phyloP scores from a whole-genome alignment of 2,888 invertebrate genomes.

The Rhaphigaster nebulosa region DNA sequence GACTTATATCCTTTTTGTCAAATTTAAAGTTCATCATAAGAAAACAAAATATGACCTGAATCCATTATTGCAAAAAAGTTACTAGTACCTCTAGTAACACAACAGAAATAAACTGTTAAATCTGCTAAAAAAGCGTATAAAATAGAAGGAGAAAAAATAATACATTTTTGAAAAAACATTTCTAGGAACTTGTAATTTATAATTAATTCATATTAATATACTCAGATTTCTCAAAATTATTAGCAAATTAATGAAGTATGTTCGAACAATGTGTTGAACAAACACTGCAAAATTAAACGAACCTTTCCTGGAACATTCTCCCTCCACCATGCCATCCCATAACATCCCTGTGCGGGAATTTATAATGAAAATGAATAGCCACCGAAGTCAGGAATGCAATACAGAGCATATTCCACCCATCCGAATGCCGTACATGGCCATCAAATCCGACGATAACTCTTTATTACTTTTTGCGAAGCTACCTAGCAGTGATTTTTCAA shows the following conservation, averaged over 20 bases:
- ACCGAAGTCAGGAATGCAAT: background rate
- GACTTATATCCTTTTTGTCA: too few relatives aligned
- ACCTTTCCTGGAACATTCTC: background rate
- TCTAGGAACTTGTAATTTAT: too few relatives aligned
- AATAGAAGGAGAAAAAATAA: too few relatives aligned
- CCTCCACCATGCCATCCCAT: background rate
- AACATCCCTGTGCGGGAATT: background rate
- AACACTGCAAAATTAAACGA: background rate
- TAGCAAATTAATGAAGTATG: background rate
- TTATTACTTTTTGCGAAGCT: background rate
- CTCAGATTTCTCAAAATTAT: background rate
- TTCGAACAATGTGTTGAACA: background rate
- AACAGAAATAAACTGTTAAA: too few relatives aligned
- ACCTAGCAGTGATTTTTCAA: background rate
- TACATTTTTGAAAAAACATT: too few relatives aligned
- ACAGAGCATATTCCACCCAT: background rate
- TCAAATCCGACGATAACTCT: background rate
- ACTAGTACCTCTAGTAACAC: too few relatives aligned
- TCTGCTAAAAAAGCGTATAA: too few relatives aligned
- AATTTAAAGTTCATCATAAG: too few relatives aligned
- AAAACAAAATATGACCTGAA: too few relatives aligned
- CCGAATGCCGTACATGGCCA: background rate
- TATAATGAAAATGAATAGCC: background rate
- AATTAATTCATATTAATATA: background rate
- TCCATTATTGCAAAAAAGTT: too few relatives aligned